Evolutionary conservation across 2,113 vertebrate genomes (phyloP).

Genomic region (Synchiropus splendidus): DNA sequence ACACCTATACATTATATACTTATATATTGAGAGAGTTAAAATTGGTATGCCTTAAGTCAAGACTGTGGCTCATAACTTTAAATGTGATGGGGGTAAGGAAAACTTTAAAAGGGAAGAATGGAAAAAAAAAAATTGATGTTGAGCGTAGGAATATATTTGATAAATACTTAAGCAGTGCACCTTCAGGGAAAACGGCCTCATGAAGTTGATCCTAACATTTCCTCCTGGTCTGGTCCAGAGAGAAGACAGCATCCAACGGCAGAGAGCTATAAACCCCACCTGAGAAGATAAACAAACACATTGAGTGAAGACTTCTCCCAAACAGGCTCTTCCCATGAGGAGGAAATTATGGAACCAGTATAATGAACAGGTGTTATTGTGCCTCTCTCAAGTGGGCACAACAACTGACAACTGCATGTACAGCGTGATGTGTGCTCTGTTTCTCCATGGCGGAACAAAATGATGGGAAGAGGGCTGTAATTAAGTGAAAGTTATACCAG

Average conservation of each 20-base stretch:
- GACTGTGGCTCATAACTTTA: no score
- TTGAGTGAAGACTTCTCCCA: not conserved
- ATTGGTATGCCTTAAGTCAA: no score
- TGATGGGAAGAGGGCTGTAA: constrained; percentile 32
- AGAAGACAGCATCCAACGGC: constrained; percentile 31
- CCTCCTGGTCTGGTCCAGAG: constrained; percentile 35
- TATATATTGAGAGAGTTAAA: no score
- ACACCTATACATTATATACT: no score
- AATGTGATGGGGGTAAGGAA: no score
- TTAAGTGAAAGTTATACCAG: constrained; percentile 34
- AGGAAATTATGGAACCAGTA: constrained; percentile 19
- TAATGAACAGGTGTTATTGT: constrained; percentile 32
- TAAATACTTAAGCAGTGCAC: constrained; percentile 45
- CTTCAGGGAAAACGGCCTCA: constrained; percentile 83
- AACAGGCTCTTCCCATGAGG: constrained; percentile 15
- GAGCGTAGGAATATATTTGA: no score
- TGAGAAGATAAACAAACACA: constrained; percentile 23
- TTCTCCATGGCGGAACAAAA: constrained; percentile 29
- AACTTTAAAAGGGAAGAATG: no score
- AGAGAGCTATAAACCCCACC: constrained; percentile 34
- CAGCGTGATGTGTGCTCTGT: constrained; percentile 2
- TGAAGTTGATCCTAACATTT: constrained; percentile 72
- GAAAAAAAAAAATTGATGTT: no score
- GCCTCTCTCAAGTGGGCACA: constrained; percentile 4
- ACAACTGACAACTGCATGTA: constrained; percentile 7